Conservation (phyloP, 1,140 invertebrate species). For the Orussus abietinus region DNA sequence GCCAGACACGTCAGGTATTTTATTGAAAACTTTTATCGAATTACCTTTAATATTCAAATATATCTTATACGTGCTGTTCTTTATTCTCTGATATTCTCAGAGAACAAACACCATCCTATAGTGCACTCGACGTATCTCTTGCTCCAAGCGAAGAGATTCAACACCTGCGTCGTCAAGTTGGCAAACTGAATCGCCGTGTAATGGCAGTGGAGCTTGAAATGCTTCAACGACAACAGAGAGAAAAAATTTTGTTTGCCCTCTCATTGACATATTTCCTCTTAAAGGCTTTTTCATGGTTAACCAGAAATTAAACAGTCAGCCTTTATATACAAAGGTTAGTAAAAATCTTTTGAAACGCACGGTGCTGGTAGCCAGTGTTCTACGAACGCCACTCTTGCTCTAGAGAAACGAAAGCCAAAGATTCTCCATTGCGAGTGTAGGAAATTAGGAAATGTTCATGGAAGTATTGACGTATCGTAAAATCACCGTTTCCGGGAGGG, state of each 20-base stretch:
- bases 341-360: too few species aligned
- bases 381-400: too few species aligned
- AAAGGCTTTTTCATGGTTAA: conserved; percentile 82
- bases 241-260: conserved; percentile 76
- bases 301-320: conserved; percentile 57
- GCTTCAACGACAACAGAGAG: conserved; percentile 72
- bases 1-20: conserved; percentile 37
- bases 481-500: too few species aligned
- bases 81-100: conserved; percentile 40
- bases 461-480: too few species aligned
- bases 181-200: conserved; percentile 78
- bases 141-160: conserved; percentile 74
- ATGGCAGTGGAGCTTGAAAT: conserved; percentile 80
- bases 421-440: too few species aligned
- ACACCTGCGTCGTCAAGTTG: conserved; percentile 76
- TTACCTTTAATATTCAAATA: conserved; percentile 8
- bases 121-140: conserved; percentile 60
- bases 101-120: conserved; percentile 62
- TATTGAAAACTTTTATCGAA: conserved; percentile 12
- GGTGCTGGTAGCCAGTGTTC: too few species aligned
- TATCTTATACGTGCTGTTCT: neutral
- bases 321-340: too few species aligned
- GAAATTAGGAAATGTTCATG: too few species aligned
- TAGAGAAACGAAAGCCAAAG: too few species aligned
- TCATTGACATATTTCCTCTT: conserved; percentile 79